phyloP scores from a whole-genome alignment of 2,113 vertebrate genomes.

The Erythrolamprus reginae region DNA sequence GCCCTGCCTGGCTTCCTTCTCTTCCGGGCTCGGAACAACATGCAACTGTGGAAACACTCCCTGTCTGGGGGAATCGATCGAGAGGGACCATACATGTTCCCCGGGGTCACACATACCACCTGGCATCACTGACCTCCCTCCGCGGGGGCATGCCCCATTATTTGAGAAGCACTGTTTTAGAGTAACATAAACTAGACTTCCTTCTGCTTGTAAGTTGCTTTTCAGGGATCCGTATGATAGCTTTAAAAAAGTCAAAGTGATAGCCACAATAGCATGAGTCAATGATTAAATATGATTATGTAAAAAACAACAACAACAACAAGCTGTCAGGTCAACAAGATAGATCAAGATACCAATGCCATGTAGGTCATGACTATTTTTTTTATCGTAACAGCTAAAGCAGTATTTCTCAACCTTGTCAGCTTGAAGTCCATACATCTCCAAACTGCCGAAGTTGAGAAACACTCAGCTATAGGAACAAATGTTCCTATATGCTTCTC shows the following conservation, averaged over 20 bases:
- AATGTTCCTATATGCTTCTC: no score
- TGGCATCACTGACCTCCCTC: no score
- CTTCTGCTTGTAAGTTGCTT: background rate
- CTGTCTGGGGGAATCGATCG: no score
- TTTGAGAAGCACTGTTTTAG: no score
- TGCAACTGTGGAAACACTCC: no score
- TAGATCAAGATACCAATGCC: background rate
- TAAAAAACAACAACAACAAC: background rate
- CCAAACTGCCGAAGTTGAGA: background rate
- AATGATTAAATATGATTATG: background rate
- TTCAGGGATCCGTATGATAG: background rate
- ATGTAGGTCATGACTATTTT: background rate
- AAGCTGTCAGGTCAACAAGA: background rate
- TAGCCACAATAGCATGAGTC: background rate
- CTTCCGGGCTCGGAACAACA: no score
- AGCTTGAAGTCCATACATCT: background rate
- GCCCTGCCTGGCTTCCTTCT: no score
- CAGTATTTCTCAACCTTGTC: background rate
- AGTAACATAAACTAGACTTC: background rate
- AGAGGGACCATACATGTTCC: no score
- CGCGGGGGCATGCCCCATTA: no score
- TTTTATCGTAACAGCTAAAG: background rate
- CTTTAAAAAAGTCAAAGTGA: background rate
- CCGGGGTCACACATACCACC: no score
- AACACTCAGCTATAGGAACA: background rate